These are phyloP conservation scores for Dryas iulia DNA, from an alignment of 1,140 invertebrate species.

Conservation along the genomic window DNA sequence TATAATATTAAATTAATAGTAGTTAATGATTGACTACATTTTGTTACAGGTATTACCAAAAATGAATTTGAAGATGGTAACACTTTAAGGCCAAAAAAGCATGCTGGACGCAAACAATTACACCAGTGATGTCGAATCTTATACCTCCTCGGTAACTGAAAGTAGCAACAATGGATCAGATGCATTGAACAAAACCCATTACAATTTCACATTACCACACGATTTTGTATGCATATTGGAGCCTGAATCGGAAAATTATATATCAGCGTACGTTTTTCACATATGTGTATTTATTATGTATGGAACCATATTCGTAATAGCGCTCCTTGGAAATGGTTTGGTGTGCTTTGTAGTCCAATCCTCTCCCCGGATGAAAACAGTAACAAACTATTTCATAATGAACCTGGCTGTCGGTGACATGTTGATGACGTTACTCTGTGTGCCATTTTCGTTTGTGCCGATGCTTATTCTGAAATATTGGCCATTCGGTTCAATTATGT, in stretches of 20 bases:
- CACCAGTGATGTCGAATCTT: background rate
- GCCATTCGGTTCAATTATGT: conserved; percentile 90
- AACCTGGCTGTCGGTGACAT: conserved; percentile 92
- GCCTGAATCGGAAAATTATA: conserved; percentile 34
- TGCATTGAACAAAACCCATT: conserved; percentile 9
- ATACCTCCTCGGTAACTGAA: background rate
- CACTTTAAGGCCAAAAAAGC: background rate
- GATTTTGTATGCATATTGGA: conserved; percentile 31
- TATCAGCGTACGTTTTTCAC: conserved; percentile 80
- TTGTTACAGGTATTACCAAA: background rate
- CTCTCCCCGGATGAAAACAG: conserved; percentile 90
- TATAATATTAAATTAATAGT: too few relatives aligned
- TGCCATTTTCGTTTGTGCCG: conserved; percentile 91
- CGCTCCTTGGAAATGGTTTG: conserved; percentile 88
- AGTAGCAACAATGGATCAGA: background rate
- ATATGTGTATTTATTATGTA: conserved; percentile 87
- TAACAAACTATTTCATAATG: conserved; percentile 93
- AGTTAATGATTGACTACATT: background rate
- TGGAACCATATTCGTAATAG: conserved; percentile 86
- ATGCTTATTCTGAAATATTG: conserved; percentile 87
- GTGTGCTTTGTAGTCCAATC: conserved; percentile 91
- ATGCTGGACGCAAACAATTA: background rate
- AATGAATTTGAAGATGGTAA: background rate
- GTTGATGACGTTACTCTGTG: conserved; percentile 90
- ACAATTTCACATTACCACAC: conserved; percentile 23